Percentiles rank a stretch among this genome's conserved stretches.
These are phyloP conservation scores for Pseudopleuronectes americanus DNA, from an alignment of 2,797 vertebrate genomes.

Conservation along the genomic window DNA sequence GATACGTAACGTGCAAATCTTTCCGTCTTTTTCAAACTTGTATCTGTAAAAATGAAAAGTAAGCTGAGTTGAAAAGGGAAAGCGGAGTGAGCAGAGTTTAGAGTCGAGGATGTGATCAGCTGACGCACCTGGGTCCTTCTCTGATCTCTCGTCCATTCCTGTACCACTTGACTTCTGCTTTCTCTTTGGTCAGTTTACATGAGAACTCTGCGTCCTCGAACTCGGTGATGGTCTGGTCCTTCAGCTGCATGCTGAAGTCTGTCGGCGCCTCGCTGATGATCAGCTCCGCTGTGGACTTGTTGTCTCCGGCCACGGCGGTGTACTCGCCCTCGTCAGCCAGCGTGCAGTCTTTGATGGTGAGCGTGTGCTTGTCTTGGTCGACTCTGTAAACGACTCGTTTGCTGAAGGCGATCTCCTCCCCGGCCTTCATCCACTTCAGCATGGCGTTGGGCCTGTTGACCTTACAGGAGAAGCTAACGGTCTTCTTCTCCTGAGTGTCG, in stretches of 20 bases:
- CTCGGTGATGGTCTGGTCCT: conserved; percentile 95
- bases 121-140: conserved; percentile 92
- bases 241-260: conserved; percentile 91
- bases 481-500: conserved; percentile 97
- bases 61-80: too few species aligned
- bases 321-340: conserved; percentile 97
- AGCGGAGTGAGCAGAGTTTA: neutral
- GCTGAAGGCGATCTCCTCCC: conserved; percentile 89
- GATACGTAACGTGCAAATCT: conserved; percentile 89
- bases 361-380: conserved; percentile 94
- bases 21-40: conserved; percentile 93
- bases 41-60: conserved; percentile 79
- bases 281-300: conserved; percentile 92
- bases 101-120: neutral
- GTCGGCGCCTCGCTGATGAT: conserved; percentile 97
- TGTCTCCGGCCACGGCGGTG: conserved; percentile 88
- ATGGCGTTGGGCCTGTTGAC: conserved; percentile 93
- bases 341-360: conserved; percentile 94
- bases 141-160: conserved; percentile 95
- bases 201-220: conserved; percentile 95
- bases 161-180: conserved; percentile 96
- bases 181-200: conserved; percentile 95
- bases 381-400: conserved; percentile 90
- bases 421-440: conserved; percentile 93
- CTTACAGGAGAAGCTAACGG: conserved; percentile 95